Evolutionary conservation across 2,797 vertebrate genomes (phyloP), one percentile per base, ranked within the genome.

Genomic region (Syndactyla subalaris): DNA sequence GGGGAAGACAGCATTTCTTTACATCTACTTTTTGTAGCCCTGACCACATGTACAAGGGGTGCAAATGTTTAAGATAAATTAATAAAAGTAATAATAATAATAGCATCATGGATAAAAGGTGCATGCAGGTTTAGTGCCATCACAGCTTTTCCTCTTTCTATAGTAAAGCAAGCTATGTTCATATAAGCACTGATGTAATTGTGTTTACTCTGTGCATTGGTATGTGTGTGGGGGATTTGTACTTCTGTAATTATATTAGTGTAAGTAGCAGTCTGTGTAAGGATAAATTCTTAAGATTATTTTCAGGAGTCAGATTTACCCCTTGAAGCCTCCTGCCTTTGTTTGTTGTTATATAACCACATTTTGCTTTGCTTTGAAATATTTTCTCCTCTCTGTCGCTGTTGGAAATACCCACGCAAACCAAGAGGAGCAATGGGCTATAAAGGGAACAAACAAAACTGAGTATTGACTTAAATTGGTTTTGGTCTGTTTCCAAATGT

Each of bases 381-480:
- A 92, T 93, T 93, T 97, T 89, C 62, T 61, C 75, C 91, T 85
- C 80, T 89, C 75, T 83, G 87, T 88, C 38, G 65, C 93, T 89
- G 73, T 94, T 94, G 89, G 91, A 96, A 95, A 92, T 96, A 85
- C 92, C 93, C 92, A 96, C 63, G 75, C 93, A 96, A 95, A 97
- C 85, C 91, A 91, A 93, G 89, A 94, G 72, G 82, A 82, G 68
- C 96, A 96, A 96, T 72, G 79, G 87, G 79, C 87, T 94, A 93
- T 93, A 95, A 96, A 96, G 78, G 65, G 88, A 96, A 91, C 49
- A 95, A 96, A 94, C 48, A 54, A 94, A 94, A 83, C 84, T 22
- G 59, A 82, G 59, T 91, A 92, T 94, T 93, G 85, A 89, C 89
- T 97, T 91, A 88, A 93, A 95, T 81, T 96, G 22, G 1, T 85